Evolutionary conservation across 2,797 vertebrate species (phyloP), one percentile per base, ranked within the genome.

Genomic region (Acanthornis magna): DNA sequence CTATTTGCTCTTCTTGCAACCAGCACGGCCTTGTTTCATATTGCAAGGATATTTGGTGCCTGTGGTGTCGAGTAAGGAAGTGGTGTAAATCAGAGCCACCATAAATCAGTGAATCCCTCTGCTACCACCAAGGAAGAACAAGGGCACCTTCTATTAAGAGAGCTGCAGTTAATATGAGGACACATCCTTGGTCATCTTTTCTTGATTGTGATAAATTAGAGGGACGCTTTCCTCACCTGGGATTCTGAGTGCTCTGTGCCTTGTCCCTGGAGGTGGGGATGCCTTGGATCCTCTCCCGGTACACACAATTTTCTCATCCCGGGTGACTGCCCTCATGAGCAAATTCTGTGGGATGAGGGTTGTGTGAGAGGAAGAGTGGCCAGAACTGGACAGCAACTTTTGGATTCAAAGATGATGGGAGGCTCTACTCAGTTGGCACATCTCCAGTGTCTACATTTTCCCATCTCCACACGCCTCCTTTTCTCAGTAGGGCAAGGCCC

Each of bases 41-140:
- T 63, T 85, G 61, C 45, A 55, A 92, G 61, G 85, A 32, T 82
- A 30, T 79, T 67, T 86, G 74, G 27, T 5, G 10, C 50, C 73
- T 54, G 45, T 82, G 71, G 38, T 19, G 4, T 22, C 2, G 47
- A 57, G 63, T 36, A 57, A 71, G 42, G 68, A 71, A 60, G 43
- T 10, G 32, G 58, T 72, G 71, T 93, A 88, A 91, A 85, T 93
- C 89, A 78, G 54, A 74, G n/a, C 61, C 3, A 6, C 58, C 42
- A 43, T 96, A 93, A 96, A 94, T 91, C 92, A 91, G 47, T 45
- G 74, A 77, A 38, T 87, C 7, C 73, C n/a, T 75, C 50, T 89
- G 68, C 65, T 48, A 60, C 55, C 20, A 63, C 18, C 0, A 1
- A 79, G 43, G 71, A 83, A 85, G 71, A 96, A 22, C 82, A 96